A percentile compares a stretch with the other conserved stretches of the same genome.
Conservation (phyloP, 2,888 invertebrate genomes). For the Brachyptera putata region DNA sequence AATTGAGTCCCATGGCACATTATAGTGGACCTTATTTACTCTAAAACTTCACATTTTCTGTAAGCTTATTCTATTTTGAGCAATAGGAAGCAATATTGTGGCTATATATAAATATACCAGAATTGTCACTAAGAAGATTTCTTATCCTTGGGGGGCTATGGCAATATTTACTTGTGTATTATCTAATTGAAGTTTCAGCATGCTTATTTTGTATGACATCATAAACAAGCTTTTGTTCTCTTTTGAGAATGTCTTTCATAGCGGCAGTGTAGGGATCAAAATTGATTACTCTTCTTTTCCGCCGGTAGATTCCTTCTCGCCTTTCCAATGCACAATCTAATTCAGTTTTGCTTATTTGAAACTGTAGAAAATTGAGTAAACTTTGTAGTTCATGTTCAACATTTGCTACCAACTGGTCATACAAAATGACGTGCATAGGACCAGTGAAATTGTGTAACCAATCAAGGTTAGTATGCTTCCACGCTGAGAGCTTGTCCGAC, state of each 20-base stretch:
- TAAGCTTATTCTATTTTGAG: conserved; percentile 12
- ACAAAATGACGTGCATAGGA: conserved; percentile 63
- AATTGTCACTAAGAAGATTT: background rate
- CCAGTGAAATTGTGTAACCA: conserved; percentile 69
- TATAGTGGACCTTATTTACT: background rate
- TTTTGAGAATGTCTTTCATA: conserved; percentile 53
- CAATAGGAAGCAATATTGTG: conserved; percentile 18
- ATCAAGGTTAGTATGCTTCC: conserved; percentile 64
- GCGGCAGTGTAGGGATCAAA: conserved; percentile 67
- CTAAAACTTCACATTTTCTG: background rate
- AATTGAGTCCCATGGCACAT: conserved; percentile 3
- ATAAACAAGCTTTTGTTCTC: conserved; percentile 51
- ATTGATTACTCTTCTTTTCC: conserved; percentile 59
- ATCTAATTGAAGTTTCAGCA: background rate
- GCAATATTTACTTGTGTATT: too few relatives aligned
- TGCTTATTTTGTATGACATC: conserved; percentile 42
- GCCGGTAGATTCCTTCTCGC: conserved; percentile 68
- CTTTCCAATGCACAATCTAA: conserved; percentile 54
- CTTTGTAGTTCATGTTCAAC: conserved; percentile 56
- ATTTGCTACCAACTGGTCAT: conserved; percentile 58
- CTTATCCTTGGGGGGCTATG: too few relatives aligned
- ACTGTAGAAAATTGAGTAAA: conserved; percentile 57
- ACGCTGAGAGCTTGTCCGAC: conserved; percentile 57
- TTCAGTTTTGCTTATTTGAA: conserved; percentile 42
- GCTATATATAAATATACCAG: background rate